Evolutionary conservation across 2,113 vertebrate genomes (phyloP).

Genomic region (Rynchops niger): DNA sequence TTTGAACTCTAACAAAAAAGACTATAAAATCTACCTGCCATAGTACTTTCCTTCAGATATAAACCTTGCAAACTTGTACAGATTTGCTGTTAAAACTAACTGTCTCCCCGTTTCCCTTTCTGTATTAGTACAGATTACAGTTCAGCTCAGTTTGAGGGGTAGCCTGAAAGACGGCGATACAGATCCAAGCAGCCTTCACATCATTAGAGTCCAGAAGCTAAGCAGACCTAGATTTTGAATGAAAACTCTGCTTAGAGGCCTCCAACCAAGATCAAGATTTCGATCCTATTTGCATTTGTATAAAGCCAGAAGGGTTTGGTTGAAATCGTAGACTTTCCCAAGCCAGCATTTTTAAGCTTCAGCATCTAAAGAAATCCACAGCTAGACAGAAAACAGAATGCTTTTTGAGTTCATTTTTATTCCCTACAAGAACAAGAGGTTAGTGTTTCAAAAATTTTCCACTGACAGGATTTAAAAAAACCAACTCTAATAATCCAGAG

Average conservation of each 20-base stretch:
- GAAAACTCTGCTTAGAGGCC: not conserved
- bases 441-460: not conserved
- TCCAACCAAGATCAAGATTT: not conserved
- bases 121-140: not conserved
- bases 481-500: not conserved
- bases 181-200: not conserved
- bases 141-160: not conserved
- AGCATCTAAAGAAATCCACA: not conserved
- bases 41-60: not conserved
- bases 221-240: not conserved
- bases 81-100: not conserved
- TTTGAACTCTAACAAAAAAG: not conserved
- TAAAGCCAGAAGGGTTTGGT: slow-evolving; percentile 19
- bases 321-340: not conserved
- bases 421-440: not conserved
- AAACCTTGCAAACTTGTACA: not conserved
- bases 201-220: not conserved
- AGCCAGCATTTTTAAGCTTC: slow-evolving; percentile 5
- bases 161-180: not conserved
- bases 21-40: not conserved
- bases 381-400: not conserved
- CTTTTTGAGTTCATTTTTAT: not conserved
- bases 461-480: not conserved
- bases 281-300: not conserved
- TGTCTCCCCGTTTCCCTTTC: not conserved